These are phyloP conservation scores for Monopterus albus DNA, from an alignment of 2,113 vertebrate species.

Conservation along the genomic window DNA sequence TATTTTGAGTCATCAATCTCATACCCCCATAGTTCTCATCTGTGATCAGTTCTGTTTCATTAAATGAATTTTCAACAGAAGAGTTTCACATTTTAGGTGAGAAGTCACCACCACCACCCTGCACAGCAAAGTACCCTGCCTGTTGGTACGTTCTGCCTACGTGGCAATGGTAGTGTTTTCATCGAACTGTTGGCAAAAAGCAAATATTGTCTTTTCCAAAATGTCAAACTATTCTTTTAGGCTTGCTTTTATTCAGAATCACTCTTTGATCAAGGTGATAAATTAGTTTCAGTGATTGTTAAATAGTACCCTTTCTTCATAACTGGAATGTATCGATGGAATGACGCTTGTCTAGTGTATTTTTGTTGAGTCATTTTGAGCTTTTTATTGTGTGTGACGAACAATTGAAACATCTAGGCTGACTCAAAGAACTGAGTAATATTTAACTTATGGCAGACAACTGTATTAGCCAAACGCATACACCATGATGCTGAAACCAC, in stretches of 20 bases:
- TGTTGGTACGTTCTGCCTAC: too few species aligned
- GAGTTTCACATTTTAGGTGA: neutral
- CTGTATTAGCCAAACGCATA: too few species aligned
- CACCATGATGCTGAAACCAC: neutral
- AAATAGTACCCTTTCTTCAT: neutral
- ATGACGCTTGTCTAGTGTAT: neutral
- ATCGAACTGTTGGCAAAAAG: neutral
- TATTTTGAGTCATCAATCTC: slow-evolving; percentile 12
- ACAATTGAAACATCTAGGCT: slow-evolving; percentile 5
- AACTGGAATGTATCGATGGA: neutral
- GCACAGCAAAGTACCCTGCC: too few species aligned
- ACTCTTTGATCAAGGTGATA: neutral
- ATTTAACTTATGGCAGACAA: neutral
- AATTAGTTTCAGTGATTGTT: neutral
- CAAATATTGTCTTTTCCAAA: neutral
- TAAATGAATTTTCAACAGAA: neutral
- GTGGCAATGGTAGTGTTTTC: too few species aligned
- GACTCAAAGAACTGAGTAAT: slow-evolving; percentile 26
- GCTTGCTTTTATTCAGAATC: neutral
- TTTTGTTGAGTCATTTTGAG: slow-evolving; percentile 16
- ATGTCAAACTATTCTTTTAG: neutral
- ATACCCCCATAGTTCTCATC: neutral
- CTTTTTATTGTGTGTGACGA: slow-evolving; percentile 11
- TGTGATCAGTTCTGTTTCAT: slow-evolving; percentile 22
- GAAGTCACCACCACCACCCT: too few species aligned